phyloP scores from a whole-genome alignment of 2,797 vertebrate species.

The Falco naumanni region DNA sequence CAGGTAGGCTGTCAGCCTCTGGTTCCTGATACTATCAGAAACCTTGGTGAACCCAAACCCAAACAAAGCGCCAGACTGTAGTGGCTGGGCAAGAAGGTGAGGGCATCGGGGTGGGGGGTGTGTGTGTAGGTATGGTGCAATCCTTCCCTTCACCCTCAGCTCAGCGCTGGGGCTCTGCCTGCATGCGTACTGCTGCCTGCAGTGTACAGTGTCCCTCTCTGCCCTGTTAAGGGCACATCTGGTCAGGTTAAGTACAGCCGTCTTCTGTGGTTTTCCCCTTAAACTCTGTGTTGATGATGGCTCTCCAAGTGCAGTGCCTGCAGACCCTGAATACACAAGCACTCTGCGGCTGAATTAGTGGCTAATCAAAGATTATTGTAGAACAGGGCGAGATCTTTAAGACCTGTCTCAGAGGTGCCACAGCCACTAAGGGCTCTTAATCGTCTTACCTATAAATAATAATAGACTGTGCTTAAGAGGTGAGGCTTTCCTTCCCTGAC shows the following conservation, averaged over 20 bases:
- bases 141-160: neutral
- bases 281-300: neutral
- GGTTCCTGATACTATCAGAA: neutral
- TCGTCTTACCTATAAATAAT: constrained; percentile 66
- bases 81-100: neutral
- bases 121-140: neutral
- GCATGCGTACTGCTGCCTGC: neutral
- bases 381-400: constrained; percentile 28
- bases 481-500: constrained; percentile 23
- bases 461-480: constrained; percentile 49
- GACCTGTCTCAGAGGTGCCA: constrained; percentile 36
- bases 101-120: fast-evolving
- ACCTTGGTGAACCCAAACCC: neutral
- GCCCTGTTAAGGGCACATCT: neutral
- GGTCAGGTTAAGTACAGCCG: neutral
- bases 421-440: constrained; percentile 59
- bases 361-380: constrained; percentile 59
- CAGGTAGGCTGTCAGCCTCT: neutral
- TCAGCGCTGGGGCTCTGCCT: neutral
- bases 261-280: neutral
- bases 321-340: constrained; percentile 18
- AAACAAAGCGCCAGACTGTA: fast-evolving
- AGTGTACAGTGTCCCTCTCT: neutral
- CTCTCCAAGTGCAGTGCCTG: neutral
- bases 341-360: constrained; percentile 44